Conservation (phyloP, 2,797 vertebrate species). For the Pangasius macronema region DNA sequence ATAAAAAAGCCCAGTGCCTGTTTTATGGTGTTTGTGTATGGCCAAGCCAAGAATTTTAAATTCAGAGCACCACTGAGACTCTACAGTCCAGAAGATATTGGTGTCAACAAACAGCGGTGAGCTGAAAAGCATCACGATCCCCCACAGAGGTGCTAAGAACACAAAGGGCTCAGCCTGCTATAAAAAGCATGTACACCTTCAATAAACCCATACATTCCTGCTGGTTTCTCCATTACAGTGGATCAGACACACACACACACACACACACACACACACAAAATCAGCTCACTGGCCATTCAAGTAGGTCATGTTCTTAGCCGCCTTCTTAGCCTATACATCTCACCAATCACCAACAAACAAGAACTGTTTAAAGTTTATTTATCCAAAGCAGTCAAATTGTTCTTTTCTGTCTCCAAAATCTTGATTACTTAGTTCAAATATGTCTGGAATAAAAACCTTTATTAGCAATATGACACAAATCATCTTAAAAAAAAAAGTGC, state of each 20-base stretch:
- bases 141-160: background rate
- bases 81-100: slow-evolving; percentile 17
- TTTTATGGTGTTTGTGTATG: background rate
- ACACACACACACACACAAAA: background rate
- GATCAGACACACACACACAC: background rate
- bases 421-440: background rate
- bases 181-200: slow-evolving; percentile 31
- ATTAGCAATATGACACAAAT: background rate
- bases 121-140: slow-evolving; percentile 8
- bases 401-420: background rate
- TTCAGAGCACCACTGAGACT: background rate
- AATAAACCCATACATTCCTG: slow-evolving; percentile 26
- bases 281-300: slow-evolving; percentile 1
- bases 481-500: too few species aligned
- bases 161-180: slow-evolving; percentile 26
- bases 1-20: background rate
- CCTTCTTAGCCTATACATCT: background rate
- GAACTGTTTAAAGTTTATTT: background rate
- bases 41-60: background rate
- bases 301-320: background rate
- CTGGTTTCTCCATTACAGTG: slow-evolving; percentile 27
- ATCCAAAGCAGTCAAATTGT: background rate
- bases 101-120: slow-evolving; percentile 20
- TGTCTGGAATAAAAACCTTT: too few species aligned
- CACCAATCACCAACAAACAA: background rate